Percentiles rank a stretch among this genome's conserved stretches.
phyloP scores from a whole-genome alignment of 2,888 invertebrate species.

The Agrilus mali region DNA sequence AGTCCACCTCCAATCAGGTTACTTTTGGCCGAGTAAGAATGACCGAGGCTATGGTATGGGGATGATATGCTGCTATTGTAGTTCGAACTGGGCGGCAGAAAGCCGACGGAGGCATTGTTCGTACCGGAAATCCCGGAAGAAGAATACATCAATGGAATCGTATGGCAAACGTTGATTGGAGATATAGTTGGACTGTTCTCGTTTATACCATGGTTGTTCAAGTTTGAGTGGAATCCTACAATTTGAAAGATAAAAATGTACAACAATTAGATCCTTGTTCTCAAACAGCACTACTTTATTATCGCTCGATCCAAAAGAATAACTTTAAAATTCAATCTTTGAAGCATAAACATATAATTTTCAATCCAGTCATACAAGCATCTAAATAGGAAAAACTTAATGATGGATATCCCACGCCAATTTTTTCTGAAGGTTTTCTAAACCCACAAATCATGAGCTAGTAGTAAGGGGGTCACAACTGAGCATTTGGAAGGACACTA shows the following conservation, averaged over 20 bases:
- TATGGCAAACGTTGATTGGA: slow-evolving; percentile 35
- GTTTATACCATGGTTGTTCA: slow-evolving; percentile 56
- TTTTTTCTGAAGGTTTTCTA: too few relatives aligned
- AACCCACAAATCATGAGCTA: too few relatives aligned
- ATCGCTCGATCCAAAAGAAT: too few relatives aligned
- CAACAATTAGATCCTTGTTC: too few relatives aligned
- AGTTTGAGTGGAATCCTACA: slow-evolving; percentile 50
- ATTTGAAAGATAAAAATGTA: slow-evolving; percentile 17
- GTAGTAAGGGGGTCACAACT: too few relatives aligned
- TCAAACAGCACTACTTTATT: too few relatives aligned
- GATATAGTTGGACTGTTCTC: slow-evolving; percentile 48
- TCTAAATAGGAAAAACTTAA: too few relatives aligned
- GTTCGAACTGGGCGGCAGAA: slow-evolving; percentile 19
- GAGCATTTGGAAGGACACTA: too few relatives aligned
- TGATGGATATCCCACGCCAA: too few relatives aligned
- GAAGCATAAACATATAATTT: too few relatives aligned
- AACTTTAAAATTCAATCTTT: too few relatives aligned
- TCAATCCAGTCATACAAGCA: too few relatives aligned
- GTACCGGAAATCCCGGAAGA: slow-evolving; percentile 40
- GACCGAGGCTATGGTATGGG: slow-evolving; percentile 28
- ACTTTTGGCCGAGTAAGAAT: slow-evolving; percentile 24
- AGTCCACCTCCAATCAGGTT: slow-evolving; percentile 12
- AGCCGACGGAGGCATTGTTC: slow-evolving; percentile 26
- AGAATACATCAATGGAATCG: slow-evolving; percentile 37
- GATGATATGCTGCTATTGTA: slow-evolving; percentile 21